These are phyloP conservation scores for Lophura nycthemera DNA, from an alignment of 2,113 vertebrate species.

Conservation along the genomic window DNA sequence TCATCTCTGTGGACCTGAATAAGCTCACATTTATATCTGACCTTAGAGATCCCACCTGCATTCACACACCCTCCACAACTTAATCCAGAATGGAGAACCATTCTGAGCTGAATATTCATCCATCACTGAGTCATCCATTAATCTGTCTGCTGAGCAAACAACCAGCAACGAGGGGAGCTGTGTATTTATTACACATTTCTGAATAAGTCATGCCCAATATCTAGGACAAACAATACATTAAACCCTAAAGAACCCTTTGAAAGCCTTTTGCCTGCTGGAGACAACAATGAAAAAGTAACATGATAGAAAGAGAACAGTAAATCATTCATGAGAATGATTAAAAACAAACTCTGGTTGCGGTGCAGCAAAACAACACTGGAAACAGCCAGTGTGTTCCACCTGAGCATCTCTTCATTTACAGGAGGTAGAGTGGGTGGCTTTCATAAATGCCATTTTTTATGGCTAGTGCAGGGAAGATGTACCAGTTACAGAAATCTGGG, in stretches of 20 bases:
- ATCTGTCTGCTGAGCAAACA: slow-evolving; percentile 1
- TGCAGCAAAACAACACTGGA: slow-evolving; percentile 2
- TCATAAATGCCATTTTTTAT: neutral
- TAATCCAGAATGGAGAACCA: neutral
- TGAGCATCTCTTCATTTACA: neutral
- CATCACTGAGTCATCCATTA: neutral
- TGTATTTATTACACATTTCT: slow-evolving; percentile 55
- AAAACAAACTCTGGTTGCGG: neutral
- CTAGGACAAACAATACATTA: slow-evolving; percentile 49
- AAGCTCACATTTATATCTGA: neutral
- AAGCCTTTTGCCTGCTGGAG: slow-evolving; percentile 29
- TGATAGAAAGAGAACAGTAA: slow-evolving; percentile 52
- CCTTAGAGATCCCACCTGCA: neutral
- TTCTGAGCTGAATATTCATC: neutral
- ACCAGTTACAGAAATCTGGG: neutral
- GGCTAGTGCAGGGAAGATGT: neutral
- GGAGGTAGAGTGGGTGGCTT: neutral
- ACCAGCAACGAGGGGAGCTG: slow-evolving; percentile 10
- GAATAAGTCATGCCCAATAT: slow-evolving; percentile 43
- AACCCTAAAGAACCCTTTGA: slow-evolving; percentile 31
- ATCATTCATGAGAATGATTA: slow-evolving; percentile 53
- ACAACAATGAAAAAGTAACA: slow-evolving; percentile 45
- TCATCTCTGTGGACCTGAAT: neutral
- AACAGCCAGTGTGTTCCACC: neutral
- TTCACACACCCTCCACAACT: neutral